Percentiles rank a stretch among this genome's conserved stretches.
phyloP scores from a whole-genome alignment of 2,888 invertebrate genomes.

The Nomada fabriciana region DNA sequence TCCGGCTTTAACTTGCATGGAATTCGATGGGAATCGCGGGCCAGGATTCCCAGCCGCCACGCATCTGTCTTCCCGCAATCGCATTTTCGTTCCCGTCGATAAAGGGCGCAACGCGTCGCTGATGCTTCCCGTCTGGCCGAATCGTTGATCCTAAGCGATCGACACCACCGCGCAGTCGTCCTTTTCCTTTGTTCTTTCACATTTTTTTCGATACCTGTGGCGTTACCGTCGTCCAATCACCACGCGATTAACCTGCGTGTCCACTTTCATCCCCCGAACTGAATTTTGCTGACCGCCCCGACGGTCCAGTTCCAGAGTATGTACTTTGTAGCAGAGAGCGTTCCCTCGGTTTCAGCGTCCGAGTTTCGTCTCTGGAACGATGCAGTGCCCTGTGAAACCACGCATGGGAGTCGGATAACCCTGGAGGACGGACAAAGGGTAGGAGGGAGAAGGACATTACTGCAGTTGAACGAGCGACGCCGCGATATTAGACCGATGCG shows the following conservation, averaged over 20 bases:
- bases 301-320: slow-evolving; percentile 30
- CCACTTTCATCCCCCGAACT: slow-evolving; percentile 30
- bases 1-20: slow-evolving; percentile 52
- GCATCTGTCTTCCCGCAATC: slow-evolving; percentile 25
- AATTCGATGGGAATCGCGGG: slow-evolving; percentile 35
- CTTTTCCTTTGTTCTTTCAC: not conserved
- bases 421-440: slow-evolving; percentile 33
- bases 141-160: not conserved
- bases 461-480: slow-evolving; percentile 43
- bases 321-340: slow-evolving; percentile 4
- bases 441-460: slow-evolving; percentile 8
- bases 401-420: slow-evolving; percentile 23
- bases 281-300: slow-evolving; percentile 24
- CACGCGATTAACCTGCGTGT: slow-evolving; percentile 32
- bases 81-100: slow-evolving; percentile 31
- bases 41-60: slow-evolving; percentile 44
- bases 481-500: slow-evolving; percentile 58
- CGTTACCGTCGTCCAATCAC: slow-evolving; percentile 22
- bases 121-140: not conserved
- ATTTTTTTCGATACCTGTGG: not conserved
- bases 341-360: slow-evolving; percentile 6
- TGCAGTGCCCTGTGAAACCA: slow-evolving; percentile 15
- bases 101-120: slow-evolving; percentile 6
- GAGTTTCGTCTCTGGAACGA: slow-evolving; percentile 31
- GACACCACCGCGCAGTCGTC: not conserved